These are phyloP conservation scores for Bombyx huttoni DNA, from an alignment of 2,888 invertebrate genomes.

Conservation along the genomic window DNA sequence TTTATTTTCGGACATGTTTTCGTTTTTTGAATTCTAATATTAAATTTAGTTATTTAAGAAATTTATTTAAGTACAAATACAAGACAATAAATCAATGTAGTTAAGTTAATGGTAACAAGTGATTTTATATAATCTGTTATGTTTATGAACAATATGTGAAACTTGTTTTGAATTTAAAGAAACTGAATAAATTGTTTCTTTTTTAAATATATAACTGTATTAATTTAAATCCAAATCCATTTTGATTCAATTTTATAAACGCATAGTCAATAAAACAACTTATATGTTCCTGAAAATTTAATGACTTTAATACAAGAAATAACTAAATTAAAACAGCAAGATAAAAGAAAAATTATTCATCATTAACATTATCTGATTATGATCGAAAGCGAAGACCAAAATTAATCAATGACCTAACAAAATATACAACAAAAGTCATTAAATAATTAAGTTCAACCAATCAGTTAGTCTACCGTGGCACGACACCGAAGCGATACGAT, in stretches of 20 bases:
- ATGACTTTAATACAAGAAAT: conserved; percentile 73
- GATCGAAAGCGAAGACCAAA: conserved; percentile 61
- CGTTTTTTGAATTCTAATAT: no score
- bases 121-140: background rate
- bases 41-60: no score
- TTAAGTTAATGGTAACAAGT: no score
- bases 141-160: background rate
- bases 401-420: conserved; percentile 74
- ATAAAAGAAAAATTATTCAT: conserved; percentile 66
- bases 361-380: conserved; percentile 64
- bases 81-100: no score
- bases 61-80: no score
- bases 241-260: background rate
- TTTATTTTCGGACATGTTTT: background rate
- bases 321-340: conserved; percentile 73
- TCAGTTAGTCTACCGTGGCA: conserved; percentile 52
- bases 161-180: background rate
- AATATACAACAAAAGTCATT: conserved; percentile 74
- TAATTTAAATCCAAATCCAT: background rate
- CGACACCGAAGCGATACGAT: conserved; percentile 41
- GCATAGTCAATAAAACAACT: conserved; percentile 19
- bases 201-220: background rate
- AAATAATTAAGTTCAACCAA: conserved; percentile 68
- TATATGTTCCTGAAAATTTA: conserved; percentile 68
- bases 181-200: background rate